A percentile compares a stretch with the other conserved stretches of the same genome.
Evolutionary conservation across 1,140 invertebrate genomes (phyloP).

Genomic region (Drosophila pruinosa): DNA sequence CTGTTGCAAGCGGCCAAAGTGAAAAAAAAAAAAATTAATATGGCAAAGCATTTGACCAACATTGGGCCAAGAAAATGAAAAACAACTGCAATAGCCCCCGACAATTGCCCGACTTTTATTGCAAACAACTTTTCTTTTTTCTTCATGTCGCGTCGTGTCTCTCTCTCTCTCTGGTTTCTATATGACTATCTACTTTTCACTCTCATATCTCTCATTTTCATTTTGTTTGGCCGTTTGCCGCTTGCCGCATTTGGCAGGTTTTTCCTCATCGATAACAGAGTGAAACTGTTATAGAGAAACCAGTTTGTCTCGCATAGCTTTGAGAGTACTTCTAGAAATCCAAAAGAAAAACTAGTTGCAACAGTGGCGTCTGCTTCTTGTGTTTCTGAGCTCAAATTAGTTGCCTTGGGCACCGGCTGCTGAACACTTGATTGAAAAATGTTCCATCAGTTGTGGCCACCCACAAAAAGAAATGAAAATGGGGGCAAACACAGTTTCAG

Average conservation of each 20-base stretch:
- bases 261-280: conserved; percentile 29
- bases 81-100: conserved; percentile 42
- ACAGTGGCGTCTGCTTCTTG: not conserved
- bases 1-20: conserved; percentile 8
- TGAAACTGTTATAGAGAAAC: conserved; percentile 20
- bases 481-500: conserved; percentile 11
- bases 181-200: too few species aligned
- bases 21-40: conserved; percentile 50
- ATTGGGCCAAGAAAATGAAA: conserved; percentile 58
- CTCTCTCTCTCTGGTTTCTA: not conserved
- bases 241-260: conserved; percentile 22
- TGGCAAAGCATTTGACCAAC: conserved; percentile 67
- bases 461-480: conserved; percentile 1
- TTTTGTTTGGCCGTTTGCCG: conserved; percentile 12
- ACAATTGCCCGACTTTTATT: conserved; percentile 56
- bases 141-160: conserved; percentile 1
- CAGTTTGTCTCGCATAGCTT: conserved; percentile 2
- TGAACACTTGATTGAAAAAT: conserved; percentile 54
- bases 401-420: conserved; percentile 38
- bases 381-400: conserved; percentile 33
- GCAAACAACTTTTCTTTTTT: conserved; percentile 65
- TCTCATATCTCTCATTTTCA: conserved; percentile 18
- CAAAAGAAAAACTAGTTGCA: conserved; percentile 6
- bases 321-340: not conserved
- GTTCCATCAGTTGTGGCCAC: conserved; percentile 30